A percentile compares a stretch with the other conserved stretches of the same genome.
Conservation (phyloP, 2,888 invertebrate species). For the Steinernema hermaphroditum region DNA sequence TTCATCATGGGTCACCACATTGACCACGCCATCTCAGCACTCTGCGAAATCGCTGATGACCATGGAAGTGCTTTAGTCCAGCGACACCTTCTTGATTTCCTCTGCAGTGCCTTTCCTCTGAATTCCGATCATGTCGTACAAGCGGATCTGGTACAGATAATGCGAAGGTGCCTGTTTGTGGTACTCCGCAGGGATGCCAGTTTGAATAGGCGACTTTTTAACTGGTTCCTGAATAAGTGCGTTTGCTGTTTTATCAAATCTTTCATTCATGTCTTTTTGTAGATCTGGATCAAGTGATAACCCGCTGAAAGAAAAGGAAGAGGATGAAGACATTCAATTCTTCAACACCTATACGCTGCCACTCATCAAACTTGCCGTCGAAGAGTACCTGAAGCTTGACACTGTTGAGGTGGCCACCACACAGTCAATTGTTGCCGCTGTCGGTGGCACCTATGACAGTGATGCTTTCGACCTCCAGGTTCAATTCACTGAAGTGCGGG, state of each 20-base stretch:
- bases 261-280: not conserved
- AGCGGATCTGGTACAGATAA: conserved; percentile 58
- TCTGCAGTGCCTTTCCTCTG: conserved; percentile 82
- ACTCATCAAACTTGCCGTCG: conserved; percentile 43
- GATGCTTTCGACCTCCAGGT: conserved; percentile 45
- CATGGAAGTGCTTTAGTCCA: conserved; percentile 76
- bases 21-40: conserved; percentile 76
- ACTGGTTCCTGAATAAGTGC: conserved; percentile 74
- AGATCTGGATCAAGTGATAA: conserved; percentile 42
- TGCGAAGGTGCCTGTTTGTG: conserved; percentile 69
- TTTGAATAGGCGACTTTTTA: conserved; percentile 80
- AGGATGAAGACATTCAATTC: conserved; percentile 44
- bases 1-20: conserved; percentile 82
- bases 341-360: conserved; percentile 49
- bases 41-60: conserved; percentile 53
- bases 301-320: conserved; percentile 48
- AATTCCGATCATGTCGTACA: conserved; percentile 72
- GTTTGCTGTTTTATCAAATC: not conserved
- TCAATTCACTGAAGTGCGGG: conserved; percentile 67
- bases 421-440: conserved; percentile 23
- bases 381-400: conserved; percentile 48
- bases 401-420: conserved; percentile 52
- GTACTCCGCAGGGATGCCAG: conserved; percentile 86
- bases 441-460: conserved; percentile 39
- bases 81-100: conserved; percentile 80